Base-by-base conservation (phyloP, 2,113 vertebrate genomes). In the Myocastor coypus region DNA sequence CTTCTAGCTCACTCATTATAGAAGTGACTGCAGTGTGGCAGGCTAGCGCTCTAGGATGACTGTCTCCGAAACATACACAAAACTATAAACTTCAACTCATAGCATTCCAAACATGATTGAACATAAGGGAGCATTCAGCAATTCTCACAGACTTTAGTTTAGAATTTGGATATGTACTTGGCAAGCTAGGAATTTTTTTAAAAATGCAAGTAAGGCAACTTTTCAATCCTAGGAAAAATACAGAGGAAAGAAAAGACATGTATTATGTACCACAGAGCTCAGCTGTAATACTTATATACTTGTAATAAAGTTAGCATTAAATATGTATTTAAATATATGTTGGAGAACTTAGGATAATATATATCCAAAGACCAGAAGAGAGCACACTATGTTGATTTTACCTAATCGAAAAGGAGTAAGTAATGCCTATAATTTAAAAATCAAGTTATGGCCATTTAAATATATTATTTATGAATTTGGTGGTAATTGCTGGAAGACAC, bases 301-400 rank as follows among this genome's bases (percentile, higher is more conserved):
- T 75, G 78, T 84, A 78, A 91, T 40, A 63, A 90, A 32, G 34
- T 78, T 22, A 75, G 81, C 40, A 87, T 61, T 88, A 52, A 83
- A 77, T 59, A 55, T 86, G 83, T 75, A 83, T 57, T 78, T 55
- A 86, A 86, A 83, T 75, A 8, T 57, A 32, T 86, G 16, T 66
- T 32, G 40, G 11, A 40, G 7, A 30, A 75, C 63, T 12, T 6
- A n/a, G 28, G 34, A 24, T 69, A 10, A 52, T 82, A 22, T 78
- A 4, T 77, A 2, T 11, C 66, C 5, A 20, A 28, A 6, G 6
- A 7, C 30, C 6, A 3, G 11, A 78, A 68, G 7, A 86, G 55
- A 83, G 37, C 30, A 14, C 0, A 50, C 26, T 40, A 68, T 20
- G 32, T 82, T 75, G 64, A 11, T 57, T 64, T 83, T 42, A 34